phyloP scores from a whole-genome alignment of 2,113 vertebrate species.

The Periophthalmus modestus region DNA sequence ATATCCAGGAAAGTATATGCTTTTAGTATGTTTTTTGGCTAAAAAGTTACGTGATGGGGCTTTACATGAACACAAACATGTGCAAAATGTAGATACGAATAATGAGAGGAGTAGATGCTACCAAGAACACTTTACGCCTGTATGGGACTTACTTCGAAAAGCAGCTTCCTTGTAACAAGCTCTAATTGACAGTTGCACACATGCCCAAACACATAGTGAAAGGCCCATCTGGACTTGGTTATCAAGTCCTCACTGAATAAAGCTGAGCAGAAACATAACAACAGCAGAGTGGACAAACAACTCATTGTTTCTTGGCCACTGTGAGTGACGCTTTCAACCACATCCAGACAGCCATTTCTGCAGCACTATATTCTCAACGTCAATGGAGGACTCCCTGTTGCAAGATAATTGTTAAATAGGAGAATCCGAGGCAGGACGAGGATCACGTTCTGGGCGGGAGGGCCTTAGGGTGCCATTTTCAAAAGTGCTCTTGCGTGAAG shows the following conservation, averaged over 20 bases:
- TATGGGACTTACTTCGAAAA: constrained; percentile 51
- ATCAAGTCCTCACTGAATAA: constrained; percentile 60
- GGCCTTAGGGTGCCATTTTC: constrained; percentile 39
- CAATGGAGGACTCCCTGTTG: constrained; percentile 19
- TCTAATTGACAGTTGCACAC: constrained; percentile 40
- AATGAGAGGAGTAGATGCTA: background rate
- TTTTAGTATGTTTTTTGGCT: too few relatives aligned
- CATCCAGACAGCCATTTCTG: constrained; percentile 53
- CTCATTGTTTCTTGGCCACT: constrained; percentile 64
- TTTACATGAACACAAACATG: background rate
- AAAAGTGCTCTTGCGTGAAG: constrained; percentile 30
- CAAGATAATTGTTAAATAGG: constrained; percentile 43
- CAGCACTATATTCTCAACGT: constrained; percentile 33
- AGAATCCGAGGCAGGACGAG: constrained; percentile 16
- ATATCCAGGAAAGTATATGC: too few relatives aligned
- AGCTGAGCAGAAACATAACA: constrained; percentile 57
- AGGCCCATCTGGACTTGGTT: constrained; percentile 72
- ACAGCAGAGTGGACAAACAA: constrained; percentile 52
- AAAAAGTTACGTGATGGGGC: too few relatives aligned
- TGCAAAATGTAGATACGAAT: background rate
- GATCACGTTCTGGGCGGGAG: constrained; percentile 18
- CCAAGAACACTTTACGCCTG: constrained; percentile 41
- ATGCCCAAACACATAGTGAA: constrained; percentile 36
- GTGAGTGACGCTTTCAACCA: constrained; percentile 49
- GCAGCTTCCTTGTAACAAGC: constrained; percentile 62